phyloP scores from a whole-genome alignment of 2,888 invertebrate genomes.

The Chrysomela aeneicollis region DNA sequence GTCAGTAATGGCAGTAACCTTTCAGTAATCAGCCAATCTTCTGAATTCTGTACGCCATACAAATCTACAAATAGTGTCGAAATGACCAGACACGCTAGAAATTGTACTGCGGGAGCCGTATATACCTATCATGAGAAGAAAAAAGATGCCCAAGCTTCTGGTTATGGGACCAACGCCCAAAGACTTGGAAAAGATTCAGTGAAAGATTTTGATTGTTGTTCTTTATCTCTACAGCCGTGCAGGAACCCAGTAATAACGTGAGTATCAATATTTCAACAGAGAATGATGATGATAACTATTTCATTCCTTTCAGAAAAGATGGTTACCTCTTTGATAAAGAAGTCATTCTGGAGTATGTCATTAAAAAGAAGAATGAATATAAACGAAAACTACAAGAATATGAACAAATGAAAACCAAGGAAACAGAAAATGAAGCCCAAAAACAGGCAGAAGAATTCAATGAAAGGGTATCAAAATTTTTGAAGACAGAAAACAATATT shows the following conservation, averaged over 20 bases:
- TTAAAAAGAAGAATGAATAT: constrained; percentile 93
- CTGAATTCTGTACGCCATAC: too few species aligned
- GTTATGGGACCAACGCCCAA: constrained; percentile 87
- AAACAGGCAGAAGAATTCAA: constrained; percentile 74
- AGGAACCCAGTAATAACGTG: constrained; percentile 89
- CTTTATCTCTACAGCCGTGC: constrained; percentile 95
- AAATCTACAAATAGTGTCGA: too few species aligned
- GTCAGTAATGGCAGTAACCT: too few species aligned
- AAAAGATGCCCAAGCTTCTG: constrained; percentile 93
- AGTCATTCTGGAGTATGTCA: constrained; percentile 92
- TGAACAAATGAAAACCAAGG: constrained; percentile 83
- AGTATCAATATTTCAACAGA: constrained; percentile 45
- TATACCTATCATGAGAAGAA: constrained; percentile 98
- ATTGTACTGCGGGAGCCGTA: constrained; percentile 97
- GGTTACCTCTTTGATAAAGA: constrained; percentile 97
- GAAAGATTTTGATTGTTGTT: constrained; percentile 97
- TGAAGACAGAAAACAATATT: constrained; percentile 84
- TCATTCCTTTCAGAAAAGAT: constrained; percentile 66
- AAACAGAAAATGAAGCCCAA: constrained; percentile 75
- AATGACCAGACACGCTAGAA: constrained; percentile 97
- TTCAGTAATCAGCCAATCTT: too few species aligned
- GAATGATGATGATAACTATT: background rate
- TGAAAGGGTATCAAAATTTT: constrained; percentile 78
- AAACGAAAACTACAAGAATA: constrained; percentile 89
- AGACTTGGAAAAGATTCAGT: constrained; percentile 94